Evolutionary conservation across 2,797 vertebrate species (phyloP), one percentile per base, ranked within the genome.

Genomic region (Coendou prehensilis): DNA sequence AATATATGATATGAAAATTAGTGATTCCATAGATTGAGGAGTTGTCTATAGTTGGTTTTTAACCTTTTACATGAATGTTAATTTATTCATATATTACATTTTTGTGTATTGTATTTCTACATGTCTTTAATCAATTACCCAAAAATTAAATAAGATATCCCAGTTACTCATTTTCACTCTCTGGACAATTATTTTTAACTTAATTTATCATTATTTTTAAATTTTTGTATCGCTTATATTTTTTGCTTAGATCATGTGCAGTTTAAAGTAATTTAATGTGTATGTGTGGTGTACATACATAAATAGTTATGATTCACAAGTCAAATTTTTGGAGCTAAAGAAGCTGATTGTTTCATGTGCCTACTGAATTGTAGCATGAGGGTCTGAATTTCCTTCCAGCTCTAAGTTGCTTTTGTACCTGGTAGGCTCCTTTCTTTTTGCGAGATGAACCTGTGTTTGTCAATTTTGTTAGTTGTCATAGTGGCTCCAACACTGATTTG

Each of bases 1-100:
- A 84, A 78, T 89, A 52, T 50, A 37, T 63, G 28, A 18, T 79
- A 17, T 88, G 33, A 69, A 96, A 95, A 80, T 89, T 73, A 76
- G 6, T 94, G 23, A 82, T 61, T 79, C 8, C 13, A 9, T 69
- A 57, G 22, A 37, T 22, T 69, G 57, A 50, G 30, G 50, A 82
- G 81, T 37, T 92, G 23, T 59, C 59, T 57, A 41, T 6, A 54
- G n/a, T 41, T 85, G 18, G 26, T 69, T 92, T 95, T 95, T 78
- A 87, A 69, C 37, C 30, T 78, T 87, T 28, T 41, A 20, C 15
- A 26, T 76, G 6, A 18, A 37, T 79, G 37, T 75, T 87, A 23
- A 54, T 95, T 91, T 56, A 89, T 91, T 87, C 54, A 69, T 30
- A 75, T 15, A 75, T 64, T 78, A 11, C 2, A 14, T 91, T 18